Conservation (phyloP, 2,888 invertebrate genomes). For the Hermaeophaga mercurialis region DNA sequence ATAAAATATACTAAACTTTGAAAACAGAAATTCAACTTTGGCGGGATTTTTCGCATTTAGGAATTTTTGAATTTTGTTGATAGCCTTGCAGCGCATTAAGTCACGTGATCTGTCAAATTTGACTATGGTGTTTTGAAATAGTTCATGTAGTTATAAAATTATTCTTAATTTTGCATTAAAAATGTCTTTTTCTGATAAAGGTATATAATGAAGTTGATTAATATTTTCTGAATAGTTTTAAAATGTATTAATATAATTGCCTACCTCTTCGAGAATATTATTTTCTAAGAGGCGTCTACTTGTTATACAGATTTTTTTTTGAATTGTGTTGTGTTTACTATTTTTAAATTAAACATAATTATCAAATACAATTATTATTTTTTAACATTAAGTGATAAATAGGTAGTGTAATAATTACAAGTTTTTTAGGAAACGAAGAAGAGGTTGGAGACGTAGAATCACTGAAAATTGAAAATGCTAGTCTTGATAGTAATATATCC, state of each 20-base stretch:
- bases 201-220: constrained; percentile 34
- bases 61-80: constrained; percentile 32
- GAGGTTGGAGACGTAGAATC: constrained; percentile 47
- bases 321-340: constrained; percentile 18
- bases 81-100: constrained; percentile 36
- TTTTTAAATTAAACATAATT: constrained; percentile 3
- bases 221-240: constrained; percentile 6
- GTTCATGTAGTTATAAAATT: constrained; percentile 43
- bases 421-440: constrained; percentile 44
- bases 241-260: neutral
- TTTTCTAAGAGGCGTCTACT: constrained; percentile 42
- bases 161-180: constrained; percentile 32
- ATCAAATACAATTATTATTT: neutral
- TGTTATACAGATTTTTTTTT: constrained; percentile 35
- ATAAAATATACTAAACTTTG: neutral
- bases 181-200: constrained; percentile 48
- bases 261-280: neutral
- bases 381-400: constrained; percentile 7
- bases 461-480: constrained; percentile 45
- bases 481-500: constrained; percentile 43
- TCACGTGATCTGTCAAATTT: constrained; percentile 50
- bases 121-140: constrained; percentile 52
- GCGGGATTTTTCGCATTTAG: constrained; percentile 28
- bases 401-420: constrained; percentile 1
- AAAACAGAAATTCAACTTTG: constrained; percentile 26